Percentiles rank a stretch among this genome's conserved stretches.
Evolutionary conservation across 2,113 vertebrate genomes (phyloP).

Genomic region (Triplophysa siluroides): DNA sequence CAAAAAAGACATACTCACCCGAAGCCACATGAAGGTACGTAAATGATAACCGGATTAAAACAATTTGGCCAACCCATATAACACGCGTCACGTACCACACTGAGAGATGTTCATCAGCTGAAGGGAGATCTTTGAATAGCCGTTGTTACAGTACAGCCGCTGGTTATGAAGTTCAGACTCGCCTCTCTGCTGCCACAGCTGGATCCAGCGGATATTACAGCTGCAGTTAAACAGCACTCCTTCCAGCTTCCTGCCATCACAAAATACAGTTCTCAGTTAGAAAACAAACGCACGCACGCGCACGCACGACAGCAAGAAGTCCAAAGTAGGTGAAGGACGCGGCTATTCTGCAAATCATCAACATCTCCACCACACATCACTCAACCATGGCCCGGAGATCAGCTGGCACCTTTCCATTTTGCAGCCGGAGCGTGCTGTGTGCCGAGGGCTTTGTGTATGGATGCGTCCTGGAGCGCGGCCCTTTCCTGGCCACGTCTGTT

Average conservation of each 20-base stretch:
- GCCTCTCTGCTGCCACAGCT: slow-evolving; percentile 92
- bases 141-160: slow-evolving; percentile 79
- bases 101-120: slow-evolving; percentile 89
- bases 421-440: slow-evolving; percentile 7
- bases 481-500: slow-evolving; percentile 42
- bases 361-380: slow-evolving; percentile 36
- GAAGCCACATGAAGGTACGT: no score
- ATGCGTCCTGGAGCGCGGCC: slow-evolving; percentile 42
- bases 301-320: slow-evolving; percentile 8
- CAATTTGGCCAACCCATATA: no score
- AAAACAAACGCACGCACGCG: slow-evolving; percentile 41
- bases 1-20: no score
- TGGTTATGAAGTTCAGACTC: slow-evolving; percentile 85
- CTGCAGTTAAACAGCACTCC: slow-evolving; percentile 90
- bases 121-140: slow-evolving; percentile 75
- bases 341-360: slow-evolving; percentile 10
- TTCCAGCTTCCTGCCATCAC: slow-evolving; percentile 80
- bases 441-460: slow-evolving; percentile 42
- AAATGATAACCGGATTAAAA: no score
- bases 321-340: slow-evolving; percentile 39
- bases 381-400: slow-evolving; percentile 12
- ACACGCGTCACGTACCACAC: slow-evolving; percentile 79
- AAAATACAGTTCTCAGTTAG: slow-evolving; percentile 8
- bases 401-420: slow-evolving; percentile 30
- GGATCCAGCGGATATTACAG: slow-evolving; percentile 95